Evolutionary conservation across 2,113 vertebrate genomes (phyloP).

Genomic region (Camarhynchus parvulus): DNA sequence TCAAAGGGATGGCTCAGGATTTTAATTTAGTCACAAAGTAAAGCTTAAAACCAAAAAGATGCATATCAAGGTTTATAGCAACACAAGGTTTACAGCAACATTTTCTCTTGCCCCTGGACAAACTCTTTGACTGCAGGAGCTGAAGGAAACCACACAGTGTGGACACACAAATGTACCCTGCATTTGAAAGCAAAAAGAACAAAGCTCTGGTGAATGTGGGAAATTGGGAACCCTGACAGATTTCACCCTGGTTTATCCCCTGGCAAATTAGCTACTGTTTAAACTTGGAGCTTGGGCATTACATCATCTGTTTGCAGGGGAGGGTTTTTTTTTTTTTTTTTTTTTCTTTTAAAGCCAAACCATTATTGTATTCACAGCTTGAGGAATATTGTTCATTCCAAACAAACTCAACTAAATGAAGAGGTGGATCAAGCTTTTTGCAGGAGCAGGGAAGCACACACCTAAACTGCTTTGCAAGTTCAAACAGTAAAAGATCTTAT

Average conservation of each 20-base stretch:
- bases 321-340: background rate
- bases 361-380: background rate
- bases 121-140: background rate
- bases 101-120: background rate
- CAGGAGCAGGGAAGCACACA: conserved; percentile 21
- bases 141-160: background rate
- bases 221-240: conserved; percentile 19
- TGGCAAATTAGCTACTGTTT: conserved; percentile 38
- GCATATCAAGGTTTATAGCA: background rate
- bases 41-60: background rate
- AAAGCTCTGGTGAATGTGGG: conserved; percentile 7
- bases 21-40: background rate
- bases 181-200: conserved; percentile 10
- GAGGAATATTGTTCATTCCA: background rate
- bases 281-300: conserved; percentile 4
- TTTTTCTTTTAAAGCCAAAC: background rate
- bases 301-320: conserved; percentile 31
- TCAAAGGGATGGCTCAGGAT: background rate
- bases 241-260: conserved; percentile 23
- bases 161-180: background rate
- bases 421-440: background rate
- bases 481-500: conserved; percentile 31
- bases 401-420: background rate
- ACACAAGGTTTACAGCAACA: background rate
- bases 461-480: conserved; percentile 40